A percentile compares a stretch with the other conserved stretches of the same genome.
Conservation (phyloP, 2,113 vertebrate species). For the Cepphus grylle region DNA sequence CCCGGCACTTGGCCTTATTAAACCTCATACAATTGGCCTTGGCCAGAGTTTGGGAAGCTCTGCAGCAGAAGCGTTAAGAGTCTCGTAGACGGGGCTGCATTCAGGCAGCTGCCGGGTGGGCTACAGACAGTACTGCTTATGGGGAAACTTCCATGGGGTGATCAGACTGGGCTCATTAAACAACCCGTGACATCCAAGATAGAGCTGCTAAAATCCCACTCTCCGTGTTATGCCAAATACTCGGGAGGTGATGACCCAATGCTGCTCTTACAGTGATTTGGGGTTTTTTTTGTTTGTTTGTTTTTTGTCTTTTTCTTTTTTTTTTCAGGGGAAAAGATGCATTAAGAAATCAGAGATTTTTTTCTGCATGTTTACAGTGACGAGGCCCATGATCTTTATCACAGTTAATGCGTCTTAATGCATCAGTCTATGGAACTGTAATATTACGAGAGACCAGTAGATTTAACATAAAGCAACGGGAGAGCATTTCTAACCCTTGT, state of each 20-base stretch:
- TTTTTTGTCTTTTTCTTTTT: neutral
- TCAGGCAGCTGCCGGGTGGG: neutral
- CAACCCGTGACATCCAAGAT: neutral
- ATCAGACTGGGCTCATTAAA: neutral
- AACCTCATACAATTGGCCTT: too few relatives aligned
- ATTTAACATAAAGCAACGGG: neutral
- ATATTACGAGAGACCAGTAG: neutral
- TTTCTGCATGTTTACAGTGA: neutral
- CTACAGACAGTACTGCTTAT: neutral
- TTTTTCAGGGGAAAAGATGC: neutral
- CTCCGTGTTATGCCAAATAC: neutral
- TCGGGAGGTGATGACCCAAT: neutral
- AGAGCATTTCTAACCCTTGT: neutral
- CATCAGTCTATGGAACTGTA: neutral
- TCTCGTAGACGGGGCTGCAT: neutral
- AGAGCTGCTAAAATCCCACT: neutral
- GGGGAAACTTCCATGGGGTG: neutral
- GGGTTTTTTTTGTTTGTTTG: too few relatives aligned
- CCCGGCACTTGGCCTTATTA: too few relatives aligned
- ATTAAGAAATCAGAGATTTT: neutral
- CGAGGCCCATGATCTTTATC: neutral
- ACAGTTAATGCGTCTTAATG: neutral
- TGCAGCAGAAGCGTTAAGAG: neutral
- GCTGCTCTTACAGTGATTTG: neutral
- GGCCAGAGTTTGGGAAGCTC: neutral